Evolutionary conservation across 1,140 invertebrate genomes (phyloP).

Genomic region (Pseudoatta argentina): DNA sequence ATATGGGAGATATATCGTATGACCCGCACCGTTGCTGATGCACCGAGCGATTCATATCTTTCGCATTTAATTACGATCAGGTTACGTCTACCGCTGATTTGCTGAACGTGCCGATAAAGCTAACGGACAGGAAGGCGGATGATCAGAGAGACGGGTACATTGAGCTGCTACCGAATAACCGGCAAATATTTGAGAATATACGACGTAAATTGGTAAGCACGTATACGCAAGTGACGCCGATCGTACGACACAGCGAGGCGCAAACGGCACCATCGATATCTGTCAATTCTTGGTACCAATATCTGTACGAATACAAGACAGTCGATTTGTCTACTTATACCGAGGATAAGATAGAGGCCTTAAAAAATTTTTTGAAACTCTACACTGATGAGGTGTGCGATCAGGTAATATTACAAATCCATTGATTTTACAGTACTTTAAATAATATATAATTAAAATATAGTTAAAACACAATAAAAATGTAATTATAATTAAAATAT

Average conservation of each 20-base stretch:
- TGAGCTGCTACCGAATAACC: slow-evolving; percentile 87
- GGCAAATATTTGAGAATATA: slow-evolving; percentile 88
- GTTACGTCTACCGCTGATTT: slow-evolving; percentile 71
- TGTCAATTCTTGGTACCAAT: slow-evolving; percentile 90
- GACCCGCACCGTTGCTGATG: not conserved
- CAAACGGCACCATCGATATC: slow-evolving; percentile 90
- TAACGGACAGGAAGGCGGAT: slow-evolving; percentile 85
- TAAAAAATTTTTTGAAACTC: slow-evolving; percentile 76
- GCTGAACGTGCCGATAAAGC: slow-evolving; percentile 63
- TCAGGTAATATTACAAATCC: slow-evolving; percentile 77
- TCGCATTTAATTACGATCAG: slow-evolving; percentile 64
- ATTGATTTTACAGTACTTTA: not conserved
- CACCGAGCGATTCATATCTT: not conserved
- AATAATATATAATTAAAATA: not conserved
- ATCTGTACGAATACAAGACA: slow-evolving; percentile 81
- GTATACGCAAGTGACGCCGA: slow-evolving; percentile 83
- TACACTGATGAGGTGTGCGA: slow-evolving; percentile 79
- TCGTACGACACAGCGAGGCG: slow-evolving; percentile 84
- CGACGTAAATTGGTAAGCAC: slow-evolving; percentile 75
- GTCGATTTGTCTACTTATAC: slow-evolving; percentile 83
- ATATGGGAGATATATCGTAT: slow-evolving; percentile 10
- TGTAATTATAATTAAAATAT: not conserved
- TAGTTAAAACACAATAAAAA: not conserved
- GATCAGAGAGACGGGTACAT: slow-evolving; percentile 89
- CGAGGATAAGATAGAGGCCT: slow-evolving; percentile 84